Evolutionary conservation across 1,140 invertebrate genomes (phyloP).

Genomic region (Probaryconus sp.): DNA sequence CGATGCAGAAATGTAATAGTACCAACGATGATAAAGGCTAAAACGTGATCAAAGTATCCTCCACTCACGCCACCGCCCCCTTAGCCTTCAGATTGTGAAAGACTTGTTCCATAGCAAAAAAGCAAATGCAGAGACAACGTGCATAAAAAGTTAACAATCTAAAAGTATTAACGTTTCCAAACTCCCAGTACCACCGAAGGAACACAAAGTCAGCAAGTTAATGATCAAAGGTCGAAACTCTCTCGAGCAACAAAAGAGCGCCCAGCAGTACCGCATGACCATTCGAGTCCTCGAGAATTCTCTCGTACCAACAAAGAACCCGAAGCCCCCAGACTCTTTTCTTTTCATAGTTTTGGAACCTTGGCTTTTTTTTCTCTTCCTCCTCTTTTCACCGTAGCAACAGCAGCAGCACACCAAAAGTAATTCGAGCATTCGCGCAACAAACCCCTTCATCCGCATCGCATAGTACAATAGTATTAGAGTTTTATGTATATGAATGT

Average conservation of each 20-base stretch:
- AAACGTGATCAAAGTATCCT: too few relatives aligned
- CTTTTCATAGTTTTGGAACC: conserved; percentile 55
- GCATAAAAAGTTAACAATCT: background rate
- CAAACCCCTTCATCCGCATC: conserved; percentile 59
- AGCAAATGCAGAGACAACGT: too few relatives aligned
- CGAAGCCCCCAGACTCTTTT: conserved; percentile 54
- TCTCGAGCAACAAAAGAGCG: conserved; percentile 52
- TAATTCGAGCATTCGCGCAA: conserved; percentile 67
- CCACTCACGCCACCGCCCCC: too few relatives aligned
- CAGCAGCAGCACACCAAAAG: too few relatives aligned
- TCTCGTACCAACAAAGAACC: conserved; percentile 66
- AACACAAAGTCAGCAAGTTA: conserved; percentile 52
- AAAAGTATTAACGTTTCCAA: background rate
- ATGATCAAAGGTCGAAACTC: conserved; percentile 53
- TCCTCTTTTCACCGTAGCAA: conserved; percentile 60
- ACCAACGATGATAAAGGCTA: too few relatives aligned
- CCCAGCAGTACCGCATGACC: conserved; percentile 51
- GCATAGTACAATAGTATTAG: conserved; percentile 65
- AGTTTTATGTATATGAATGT: too few relatives aligned
- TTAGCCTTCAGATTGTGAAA: too few relatives aligned
- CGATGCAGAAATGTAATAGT: too few relatives aligned
- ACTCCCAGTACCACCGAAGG: background rate
- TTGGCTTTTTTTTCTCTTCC: conserved; percentile 53
- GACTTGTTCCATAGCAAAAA: background rate
- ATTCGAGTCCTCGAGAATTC: conserved; percentile 58